Evolutionary conservation across 1,140 invertebrate species (phyloP).

Genomic region (Platorchestia sp.): DNA sequence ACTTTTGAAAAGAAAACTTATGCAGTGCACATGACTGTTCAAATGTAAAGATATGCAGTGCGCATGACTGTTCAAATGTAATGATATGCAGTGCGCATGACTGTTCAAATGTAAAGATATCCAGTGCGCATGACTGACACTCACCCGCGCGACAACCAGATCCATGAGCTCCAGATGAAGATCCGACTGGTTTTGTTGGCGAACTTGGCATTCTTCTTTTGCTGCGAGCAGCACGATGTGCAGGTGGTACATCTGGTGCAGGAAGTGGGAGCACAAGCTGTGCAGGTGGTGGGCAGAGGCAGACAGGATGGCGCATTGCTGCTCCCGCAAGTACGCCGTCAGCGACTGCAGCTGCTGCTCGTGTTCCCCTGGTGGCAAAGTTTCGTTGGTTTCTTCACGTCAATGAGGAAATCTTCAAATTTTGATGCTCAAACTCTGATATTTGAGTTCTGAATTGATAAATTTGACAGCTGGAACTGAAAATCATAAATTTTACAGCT

Average conservation of each 20-base stretch:
- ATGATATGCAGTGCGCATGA: no score
- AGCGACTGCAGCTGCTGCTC: slow-evolving; percentile 15
- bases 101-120: no score
- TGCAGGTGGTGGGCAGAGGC: neutral
- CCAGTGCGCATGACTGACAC: no score
- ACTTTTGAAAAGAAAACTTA: no score
- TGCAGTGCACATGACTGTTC: no score
- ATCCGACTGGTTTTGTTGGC: neutral
- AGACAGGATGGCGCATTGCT: neutral
- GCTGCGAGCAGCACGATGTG: slow-evolving; percentile 7
- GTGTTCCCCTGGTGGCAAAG: neutral
- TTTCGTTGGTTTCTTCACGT: neutral
- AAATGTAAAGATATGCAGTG: no score
- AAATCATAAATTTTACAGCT: no score
- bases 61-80: no score
- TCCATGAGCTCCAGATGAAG: slow-evolving; percentile 1
- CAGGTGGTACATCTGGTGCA: slow-evolving; percentile 49
- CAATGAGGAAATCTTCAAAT: neutral
- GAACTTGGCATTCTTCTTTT: neutral
- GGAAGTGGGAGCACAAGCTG: slow-evolving; percentile 15
- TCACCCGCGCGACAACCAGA: neutral
- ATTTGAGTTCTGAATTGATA: no score
- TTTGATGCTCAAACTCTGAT: no score
- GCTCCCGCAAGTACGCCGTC: neutral
- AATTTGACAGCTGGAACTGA: no score